Percentiles rank a stretch among this genome's conserved stretches.
Evolutionary conservation across 2,797 vertebrate species (phyloP).

Genomic region (Semaprochilodus insignis): DNA sequence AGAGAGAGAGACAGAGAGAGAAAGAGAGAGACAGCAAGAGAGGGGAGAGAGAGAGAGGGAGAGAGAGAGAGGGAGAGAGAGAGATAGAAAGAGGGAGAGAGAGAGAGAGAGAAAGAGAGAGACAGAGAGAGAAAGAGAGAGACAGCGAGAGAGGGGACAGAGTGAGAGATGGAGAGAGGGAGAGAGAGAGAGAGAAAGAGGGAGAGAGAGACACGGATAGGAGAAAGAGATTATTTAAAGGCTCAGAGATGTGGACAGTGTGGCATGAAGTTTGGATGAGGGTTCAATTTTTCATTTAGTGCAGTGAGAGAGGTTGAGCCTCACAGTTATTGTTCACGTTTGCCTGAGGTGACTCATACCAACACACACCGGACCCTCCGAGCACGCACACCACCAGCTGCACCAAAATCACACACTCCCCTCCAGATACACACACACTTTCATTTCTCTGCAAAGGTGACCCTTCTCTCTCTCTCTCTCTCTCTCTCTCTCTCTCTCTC

Average conservation of each 20-base stretch:
- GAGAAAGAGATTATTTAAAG: not conserved
- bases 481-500: not conserved
- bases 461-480: constrained; percentile 40
- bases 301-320: constrained; percentile 49
- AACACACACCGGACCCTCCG: constrained; percentile 38
- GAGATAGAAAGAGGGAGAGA: not conserved
- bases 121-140: not conserved
- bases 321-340: constrained; percentile 60
- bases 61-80: not conserved
- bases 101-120: not conserved
- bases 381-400: constrained; percentile 40
- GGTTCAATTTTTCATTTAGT: constrained; percentile 71
- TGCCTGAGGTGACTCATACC: constrained; percentile 52
- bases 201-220: not conserved
- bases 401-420: constrained; percentile 45
- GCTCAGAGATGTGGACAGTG: constrained; percentile 50
- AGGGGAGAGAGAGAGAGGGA: not conserved
- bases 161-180: not conserved
- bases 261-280: constrained; percentile 46
- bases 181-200: not conserved
- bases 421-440: not conserved
- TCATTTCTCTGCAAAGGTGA: constrained; percentile 52
- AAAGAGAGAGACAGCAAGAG: not conserved
- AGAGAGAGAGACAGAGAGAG: not conserved
- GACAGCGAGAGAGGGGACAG: not conserved